These are phyloP conservation scores for Nemurella pictetii DNA, from an alignment of 2,888 invertebrate species.

Conservation along the genomic window DNA sequence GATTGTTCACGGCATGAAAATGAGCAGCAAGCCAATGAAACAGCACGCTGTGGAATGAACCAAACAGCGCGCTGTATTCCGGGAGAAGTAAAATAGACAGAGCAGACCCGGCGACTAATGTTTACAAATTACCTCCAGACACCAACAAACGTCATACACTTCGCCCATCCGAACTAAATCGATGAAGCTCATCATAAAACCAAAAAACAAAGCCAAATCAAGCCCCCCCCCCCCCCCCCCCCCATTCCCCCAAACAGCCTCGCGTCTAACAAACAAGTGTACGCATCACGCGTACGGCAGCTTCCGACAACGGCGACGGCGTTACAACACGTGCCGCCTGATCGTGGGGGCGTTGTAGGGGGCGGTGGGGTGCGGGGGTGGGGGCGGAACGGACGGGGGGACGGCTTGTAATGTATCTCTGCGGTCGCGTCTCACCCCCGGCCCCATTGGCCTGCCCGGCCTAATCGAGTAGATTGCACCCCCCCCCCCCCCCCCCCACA, in stretches of 20 bases:
- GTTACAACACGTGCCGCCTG: neutral
- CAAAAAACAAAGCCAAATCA: neutral
- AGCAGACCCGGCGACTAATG: no score
- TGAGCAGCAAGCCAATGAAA: no score
- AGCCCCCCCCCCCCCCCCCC: neutral
- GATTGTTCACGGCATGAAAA: no score
- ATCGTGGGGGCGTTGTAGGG: no score
- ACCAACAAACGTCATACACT: neutral
- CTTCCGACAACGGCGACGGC: neutral
- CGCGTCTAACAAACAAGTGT: no score
- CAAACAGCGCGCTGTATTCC: no score
- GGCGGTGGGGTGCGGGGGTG: neutral
- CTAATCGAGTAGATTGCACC: constrained; percentile 30
- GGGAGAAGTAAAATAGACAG: no score
- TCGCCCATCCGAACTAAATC: neutral
- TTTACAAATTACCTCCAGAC: neutral
- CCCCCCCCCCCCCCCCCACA: neutral
- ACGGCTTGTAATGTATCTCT: neutral
- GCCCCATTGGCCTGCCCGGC: constrained; percentile 27
- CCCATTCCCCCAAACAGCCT: neutral
- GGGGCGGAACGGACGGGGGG: neutral
- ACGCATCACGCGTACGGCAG: neutral
- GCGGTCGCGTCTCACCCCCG: neutral
- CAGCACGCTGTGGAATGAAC: no score
- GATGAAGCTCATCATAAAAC: neutral